Conservation (phyloP, 2,113 vertebrate species). For the Melanerpes aurifrons region DNA sequence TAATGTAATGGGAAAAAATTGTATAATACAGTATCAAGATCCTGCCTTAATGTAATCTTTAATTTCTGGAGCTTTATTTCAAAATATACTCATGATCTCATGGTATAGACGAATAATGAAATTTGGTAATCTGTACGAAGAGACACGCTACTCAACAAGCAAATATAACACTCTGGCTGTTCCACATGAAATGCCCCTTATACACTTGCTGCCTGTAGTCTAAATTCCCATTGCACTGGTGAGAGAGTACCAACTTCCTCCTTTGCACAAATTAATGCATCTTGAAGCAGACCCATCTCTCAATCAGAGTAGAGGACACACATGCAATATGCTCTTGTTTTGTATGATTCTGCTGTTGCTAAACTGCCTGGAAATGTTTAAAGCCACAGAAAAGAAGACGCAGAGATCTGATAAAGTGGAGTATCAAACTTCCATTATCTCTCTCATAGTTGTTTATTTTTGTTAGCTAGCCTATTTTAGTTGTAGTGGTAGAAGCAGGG, state of each 20-base stretch:
- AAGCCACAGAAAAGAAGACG: not conserved
- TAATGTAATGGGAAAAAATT: conserved; percentile 20
- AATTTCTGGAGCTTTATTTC: not conserved
- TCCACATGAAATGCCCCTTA: not conserved
- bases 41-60: not conserved
- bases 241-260: not conserved
- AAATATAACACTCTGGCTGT: not conserved
- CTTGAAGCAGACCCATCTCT: not conserved
- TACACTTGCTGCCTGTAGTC: not conserved
- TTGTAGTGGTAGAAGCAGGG: not conserved
- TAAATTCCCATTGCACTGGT: not conserved
- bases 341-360: not conserved
- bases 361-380: not conserved
- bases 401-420: not conserved
- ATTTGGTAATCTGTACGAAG: not conserved
- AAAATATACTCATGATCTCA: not conserved
- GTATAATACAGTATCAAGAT: not conserved
- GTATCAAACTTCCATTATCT: not conserved
- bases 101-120: not conserved
- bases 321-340: not conserved
- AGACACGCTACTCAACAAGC: not conserved
- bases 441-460: not conserved
- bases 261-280: not conserved
- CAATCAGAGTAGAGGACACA: not conserved
- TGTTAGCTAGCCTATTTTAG: not conserved